phyloP scores from a whole-genome alignment of 2,797 vertebrate genomes.

The Gadopsis marmoratus region DNA sequence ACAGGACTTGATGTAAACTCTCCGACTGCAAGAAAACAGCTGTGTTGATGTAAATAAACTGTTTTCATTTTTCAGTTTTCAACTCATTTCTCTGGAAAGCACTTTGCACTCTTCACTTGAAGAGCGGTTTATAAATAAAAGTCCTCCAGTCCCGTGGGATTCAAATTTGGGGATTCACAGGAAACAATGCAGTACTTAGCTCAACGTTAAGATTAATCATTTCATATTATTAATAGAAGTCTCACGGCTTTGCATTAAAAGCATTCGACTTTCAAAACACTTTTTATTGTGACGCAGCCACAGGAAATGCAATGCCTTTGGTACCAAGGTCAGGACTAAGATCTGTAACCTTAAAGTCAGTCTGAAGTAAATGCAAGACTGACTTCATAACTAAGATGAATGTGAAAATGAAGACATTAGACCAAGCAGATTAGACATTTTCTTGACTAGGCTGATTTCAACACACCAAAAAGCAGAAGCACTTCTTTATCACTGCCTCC shows the following conservation, averaged over 20 bases:
- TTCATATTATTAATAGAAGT: not conserved
- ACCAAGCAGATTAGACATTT: not conserved
- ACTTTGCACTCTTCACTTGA: not conserved
- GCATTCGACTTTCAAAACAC: not conserved
- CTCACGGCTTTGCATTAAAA: not conserved
- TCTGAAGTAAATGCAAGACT: not conserved
- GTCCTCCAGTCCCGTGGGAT: not conserved
- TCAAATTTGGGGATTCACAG: not conserved
- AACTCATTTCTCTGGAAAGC: not conserved
- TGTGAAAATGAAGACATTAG: not conserved
- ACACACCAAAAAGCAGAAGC: not conserved
- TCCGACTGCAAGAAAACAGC: not conserved
- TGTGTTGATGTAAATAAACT: conserved; percentile 10
- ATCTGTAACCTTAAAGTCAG: not conserved
- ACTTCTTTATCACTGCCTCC: not conserved
- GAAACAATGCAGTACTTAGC: not conserved
- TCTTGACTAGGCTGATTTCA: not conserved
- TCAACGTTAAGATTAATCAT: not conserved
- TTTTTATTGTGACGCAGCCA: not conserved
- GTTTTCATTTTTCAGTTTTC: not conserved
- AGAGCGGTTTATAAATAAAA: not conserved
- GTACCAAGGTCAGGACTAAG: not conserved
- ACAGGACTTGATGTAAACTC: not conserved
- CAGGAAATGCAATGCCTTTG: not conserved
- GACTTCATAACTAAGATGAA: not conserved